Evolutionary conservation across 2,113 vertebrate species (phyloP).

Genomic region (Mastomys coucha): DNA sequence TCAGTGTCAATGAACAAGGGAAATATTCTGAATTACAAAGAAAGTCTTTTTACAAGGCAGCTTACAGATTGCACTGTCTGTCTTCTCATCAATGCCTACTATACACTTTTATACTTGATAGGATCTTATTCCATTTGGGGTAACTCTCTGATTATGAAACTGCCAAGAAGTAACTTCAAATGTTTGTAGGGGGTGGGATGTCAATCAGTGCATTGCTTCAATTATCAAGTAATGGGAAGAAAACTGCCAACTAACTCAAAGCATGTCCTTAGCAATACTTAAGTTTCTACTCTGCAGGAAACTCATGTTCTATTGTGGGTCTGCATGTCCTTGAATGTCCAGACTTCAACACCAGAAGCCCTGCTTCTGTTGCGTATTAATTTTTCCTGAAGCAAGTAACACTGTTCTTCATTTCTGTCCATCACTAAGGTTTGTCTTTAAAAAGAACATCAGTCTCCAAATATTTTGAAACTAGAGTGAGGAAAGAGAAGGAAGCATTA

Average conservation of each 20-base stretch:
- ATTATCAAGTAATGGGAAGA: neutral
- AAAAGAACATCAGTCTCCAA: constrained; percentile 11
- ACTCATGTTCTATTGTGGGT: neutral
- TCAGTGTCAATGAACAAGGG: constrained; percentile 1
- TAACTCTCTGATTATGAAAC: neutral
- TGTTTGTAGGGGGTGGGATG: neutral
- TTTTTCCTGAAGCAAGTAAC: constrained; percentile 39
- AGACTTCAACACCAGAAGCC: neutral
- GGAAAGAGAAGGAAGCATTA: neutral
- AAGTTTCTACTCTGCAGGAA: neutral
- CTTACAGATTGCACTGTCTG: neutral
- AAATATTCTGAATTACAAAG: neutral
- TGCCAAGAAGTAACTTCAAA: neutral
- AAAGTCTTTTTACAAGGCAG: constrained; percentile 44
- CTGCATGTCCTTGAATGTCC: neutral
- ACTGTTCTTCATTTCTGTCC: constrained; percentile 48
- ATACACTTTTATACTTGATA: neutral
- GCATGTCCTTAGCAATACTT: neutral
- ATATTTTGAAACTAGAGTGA: neutral
- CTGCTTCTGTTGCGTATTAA: neutral
- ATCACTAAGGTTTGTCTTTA: neutral
- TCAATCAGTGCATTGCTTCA: neutral
- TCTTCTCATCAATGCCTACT: constrained; percentile 32
- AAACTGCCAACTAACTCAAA: neutral
- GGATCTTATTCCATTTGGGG: neutral